Evolutionary conservation across 1,140 invertebrate genomes (phyloP).

Genomic region (Eriosoma lanigerum): DNA sequence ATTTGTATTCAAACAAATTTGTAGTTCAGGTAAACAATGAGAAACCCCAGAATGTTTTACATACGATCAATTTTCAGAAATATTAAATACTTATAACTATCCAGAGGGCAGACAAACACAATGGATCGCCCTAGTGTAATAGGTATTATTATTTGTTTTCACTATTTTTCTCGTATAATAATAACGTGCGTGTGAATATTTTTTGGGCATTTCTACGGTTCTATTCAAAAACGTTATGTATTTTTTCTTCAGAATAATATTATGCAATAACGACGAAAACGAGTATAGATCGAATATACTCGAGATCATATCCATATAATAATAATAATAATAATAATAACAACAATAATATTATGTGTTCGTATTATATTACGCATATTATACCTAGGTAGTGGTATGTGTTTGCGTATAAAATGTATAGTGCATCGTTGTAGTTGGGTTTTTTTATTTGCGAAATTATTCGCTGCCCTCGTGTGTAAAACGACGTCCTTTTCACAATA

Average conservation of each 20-base stretch:
- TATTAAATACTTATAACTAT: too few relatives aligned
- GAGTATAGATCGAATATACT: neutral
- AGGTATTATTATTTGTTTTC: too few relatives aligned
- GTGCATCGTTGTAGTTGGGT: neutral
- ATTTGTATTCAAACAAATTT: too few relatives aligned
- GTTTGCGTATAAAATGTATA: neutral
- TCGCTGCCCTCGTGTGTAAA: neutral
- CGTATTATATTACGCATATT: neutral
- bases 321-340: too few relatives aligned
- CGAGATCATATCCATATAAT: neutral
- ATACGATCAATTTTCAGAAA: too few relatives aligned
- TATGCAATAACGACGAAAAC: neutral
- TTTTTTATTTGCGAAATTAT: slow-evolving; percentile 4
- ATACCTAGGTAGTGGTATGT: neutral
- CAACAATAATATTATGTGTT: neutral
- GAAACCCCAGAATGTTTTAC: too few relatives aligned
- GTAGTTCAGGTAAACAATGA: too few relatives aligned
- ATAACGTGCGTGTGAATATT: neutral
- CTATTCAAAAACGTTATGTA: neutral
- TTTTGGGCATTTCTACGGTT: neutral
- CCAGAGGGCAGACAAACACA: too few relatives aligned
- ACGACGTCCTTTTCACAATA: neutral
- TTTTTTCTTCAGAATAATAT: too few relatives aligned
- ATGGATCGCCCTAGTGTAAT: too few relatives aligned
- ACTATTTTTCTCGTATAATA: neutral